These are phyloP conservation scores for Pristionchus arcanus DNA, from an alignment of 2,888 invertebrate species.

Conservation along the genomic window DNA sequence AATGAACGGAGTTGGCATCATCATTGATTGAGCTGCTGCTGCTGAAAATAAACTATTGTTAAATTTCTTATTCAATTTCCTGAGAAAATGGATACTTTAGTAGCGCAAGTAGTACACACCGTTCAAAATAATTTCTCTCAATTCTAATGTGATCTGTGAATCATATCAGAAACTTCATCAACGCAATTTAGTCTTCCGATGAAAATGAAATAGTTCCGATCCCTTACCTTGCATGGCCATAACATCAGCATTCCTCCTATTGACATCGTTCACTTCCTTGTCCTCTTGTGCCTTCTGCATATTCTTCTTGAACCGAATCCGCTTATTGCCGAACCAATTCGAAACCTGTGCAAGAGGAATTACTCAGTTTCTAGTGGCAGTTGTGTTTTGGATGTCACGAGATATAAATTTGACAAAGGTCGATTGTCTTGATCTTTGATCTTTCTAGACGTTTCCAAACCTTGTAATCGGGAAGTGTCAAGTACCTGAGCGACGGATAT, in stretches of 20 bases:
- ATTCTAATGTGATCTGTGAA: background rate
- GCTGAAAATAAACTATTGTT: background rate
- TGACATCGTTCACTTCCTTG: conserved; percentile 98
- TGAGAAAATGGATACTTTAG: background rate
- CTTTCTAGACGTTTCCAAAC: too few relatives aligned
- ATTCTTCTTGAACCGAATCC: conserved; percentile 99
- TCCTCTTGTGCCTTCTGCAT: conserved; percentile 99
- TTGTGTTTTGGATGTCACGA: too few relatives aligned
- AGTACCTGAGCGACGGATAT: conserved; percentile 95
- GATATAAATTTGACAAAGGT: too few relatives aligned
- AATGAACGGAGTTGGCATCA: background rate
- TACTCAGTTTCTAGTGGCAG: too few relatives aligned
- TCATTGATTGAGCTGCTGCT: background rate
- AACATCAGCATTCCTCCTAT: conserved; percentile 86
- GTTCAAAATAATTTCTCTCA: background rate
- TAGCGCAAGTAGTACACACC: background rate
- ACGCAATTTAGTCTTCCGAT: background rate
- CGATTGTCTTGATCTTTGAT: too few relatives aligned
- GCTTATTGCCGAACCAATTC: conserved; percentile 99
- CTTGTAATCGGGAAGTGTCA: background rate
- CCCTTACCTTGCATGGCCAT: conserved; percentile 64
- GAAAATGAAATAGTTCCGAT: background rate
- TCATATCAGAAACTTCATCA: background rate
- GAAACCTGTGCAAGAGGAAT: conserved; percentile 82
- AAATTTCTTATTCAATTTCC: background rate